phyloP scores from a whole-genome alignment of 2,888 invertebrate species.

The Hybos culiciformis region DNA sequence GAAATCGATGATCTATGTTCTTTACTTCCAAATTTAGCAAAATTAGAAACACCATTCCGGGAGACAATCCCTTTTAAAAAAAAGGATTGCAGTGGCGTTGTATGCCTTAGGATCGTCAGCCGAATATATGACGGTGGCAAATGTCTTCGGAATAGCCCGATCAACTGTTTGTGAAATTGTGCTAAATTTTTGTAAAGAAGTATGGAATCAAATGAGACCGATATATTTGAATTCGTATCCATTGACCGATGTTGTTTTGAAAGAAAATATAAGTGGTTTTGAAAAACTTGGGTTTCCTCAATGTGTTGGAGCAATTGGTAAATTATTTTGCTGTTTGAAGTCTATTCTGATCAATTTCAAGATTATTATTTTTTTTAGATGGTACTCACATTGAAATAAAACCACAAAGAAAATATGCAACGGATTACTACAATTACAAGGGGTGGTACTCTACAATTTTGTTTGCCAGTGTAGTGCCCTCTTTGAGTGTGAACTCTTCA shows the following conservation, averaged over 20 bases:
- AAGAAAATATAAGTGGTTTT: conserved; percentile 4
- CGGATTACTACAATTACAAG: conserved; percentile 9
- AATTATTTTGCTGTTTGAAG: no score
- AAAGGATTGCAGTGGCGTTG: conserved; percentile 1
- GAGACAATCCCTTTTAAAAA: no score
- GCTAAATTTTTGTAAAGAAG: background rate
- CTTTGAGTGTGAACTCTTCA: no score
- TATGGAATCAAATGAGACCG: background rate
- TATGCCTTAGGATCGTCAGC: conserved; percentile 6
- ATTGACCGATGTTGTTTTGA: background rate
- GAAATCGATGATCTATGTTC: no score
- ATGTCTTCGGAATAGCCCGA: conserved; percentile 9
- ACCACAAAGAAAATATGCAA: background rate
- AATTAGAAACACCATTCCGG: no score
- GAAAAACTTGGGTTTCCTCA: conserved; percentile 6
- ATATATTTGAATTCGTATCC: conserved; percentile 4
- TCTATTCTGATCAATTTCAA: no score
- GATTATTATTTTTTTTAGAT: conserved; percentile 6
- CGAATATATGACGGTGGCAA: conserved; percentile 3
- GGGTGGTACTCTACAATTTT: conserved; percentile 4
- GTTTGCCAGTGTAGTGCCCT: no score
- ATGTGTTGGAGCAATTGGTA: conserved; percentile 2
- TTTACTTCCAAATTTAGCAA: no score
- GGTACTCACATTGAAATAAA: conserved; percentile 7
- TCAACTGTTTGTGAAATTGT: conserved; percentile 7